phyloP scores from a whole-genome alignment of 2,797 vertebrate genomes.

The Rhadinocentrus ornatus region DNA sequence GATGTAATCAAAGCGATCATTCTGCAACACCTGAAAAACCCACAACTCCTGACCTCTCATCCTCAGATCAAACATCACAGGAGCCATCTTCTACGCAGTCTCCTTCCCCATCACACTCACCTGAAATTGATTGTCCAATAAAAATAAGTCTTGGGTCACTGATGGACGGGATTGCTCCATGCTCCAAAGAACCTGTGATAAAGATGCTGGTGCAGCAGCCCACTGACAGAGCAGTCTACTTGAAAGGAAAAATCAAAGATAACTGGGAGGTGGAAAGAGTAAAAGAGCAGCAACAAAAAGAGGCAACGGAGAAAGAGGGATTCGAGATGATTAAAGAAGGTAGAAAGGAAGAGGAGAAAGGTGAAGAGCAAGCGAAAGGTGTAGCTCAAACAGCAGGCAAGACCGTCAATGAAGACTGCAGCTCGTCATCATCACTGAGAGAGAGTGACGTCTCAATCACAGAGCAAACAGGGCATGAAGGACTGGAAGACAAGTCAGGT shows the following conservation, averaged over 20 bases:
- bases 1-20: constrained; percentile 8
- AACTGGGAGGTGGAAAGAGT: constrained; percentile 52
- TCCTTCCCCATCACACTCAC: not conserved
- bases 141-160: constrained; percentile 53
- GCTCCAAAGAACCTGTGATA: not conserved
- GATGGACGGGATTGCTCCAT: constrained; percentile 37
- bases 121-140: constrained; percentile 9
- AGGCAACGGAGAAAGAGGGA: constrained; percentile 12
- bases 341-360: not conserved
- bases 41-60: constrained; percentile 4
- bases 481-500: not conserved
- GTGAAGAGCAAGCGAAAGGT: constrained; percentile 1
- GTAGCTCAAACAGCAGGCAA: not conserved
- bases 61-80: constrained; percentile 13
- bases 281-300: constrained; percentile 21
- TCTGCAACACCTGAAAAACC: not conserved
- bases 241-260: constrained; percentile 54
- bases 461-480: not conserved
- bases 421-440: constrained; percentile 32
- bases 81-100: constrained; percentile 9
- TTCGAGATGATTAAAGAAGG: not conserved
- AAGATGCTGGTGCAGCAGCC: constrained; percentile 10
- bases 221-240: constrained; percentile 67
- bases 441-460: constrained; percentile 26
- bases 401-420: not conserved